Base-by-base conservation (phyloP, 2,113 vertebrate species). In the Mustela nigripes region DNA sequence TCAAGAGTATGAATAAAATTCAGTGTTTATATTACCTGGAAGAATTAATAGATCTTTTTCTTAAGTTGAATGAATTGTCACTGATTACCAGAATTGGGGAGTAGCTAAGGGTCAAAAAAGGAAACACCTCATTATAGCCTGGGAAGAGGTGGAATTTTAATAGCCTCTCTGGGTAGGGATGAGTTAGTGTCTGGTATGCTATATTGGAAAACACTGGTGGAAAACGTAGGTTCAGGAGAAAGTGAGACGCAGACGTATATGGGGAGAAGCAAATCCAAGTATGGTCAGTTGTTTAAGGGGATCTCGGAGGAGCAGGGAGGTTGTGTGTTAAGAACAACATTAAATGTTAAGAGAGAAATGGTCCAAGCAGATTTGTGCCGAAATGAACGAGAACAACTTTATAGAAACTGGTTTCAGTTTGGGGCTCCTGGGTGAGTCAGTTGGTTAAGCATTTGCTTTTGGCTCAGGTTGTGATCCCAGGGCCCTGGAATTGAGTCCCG, bases 11-110 rank as follows among this genome's bases (percentile, higher is more conserved):
- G 73, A 76, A 84, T 94, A 94, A 33, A 93, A 82, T 91, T 82
- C 69, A 87, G 10, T 89, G 31, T 92, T 96, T 92, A 22, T 26
- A 26, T 95, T 89, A 79, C 42, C 81, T 96, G 86, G 71, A 86
- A 93, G 62, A 97, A 58, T 85, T 91, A 96, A 71, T 53, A 36
- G 65, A 42, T 79, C 48, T 85, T 8, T 85, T 21, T 94, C 78
- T n/a, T 21, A 92, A 76, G 18, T 90, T 80, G 67, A 94, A 42
- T 92, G 88, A 73, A 60, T 91, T 97, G 31, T 96, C 67, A 74
- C 69, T 39, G 7, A 65, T 96, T 76, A 50, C 9, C 48, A 88
- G 58, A 94, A 80, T 53, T 84, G 88, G 94, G 24, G 45, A 85
- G 39, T 91, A 81, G 84, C 53, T 58, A 74, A 89, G 79, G 71